Conservation (phyloP, 2,797 vertebrate genomes). For the Aplochiton taeniatus region DNA sequence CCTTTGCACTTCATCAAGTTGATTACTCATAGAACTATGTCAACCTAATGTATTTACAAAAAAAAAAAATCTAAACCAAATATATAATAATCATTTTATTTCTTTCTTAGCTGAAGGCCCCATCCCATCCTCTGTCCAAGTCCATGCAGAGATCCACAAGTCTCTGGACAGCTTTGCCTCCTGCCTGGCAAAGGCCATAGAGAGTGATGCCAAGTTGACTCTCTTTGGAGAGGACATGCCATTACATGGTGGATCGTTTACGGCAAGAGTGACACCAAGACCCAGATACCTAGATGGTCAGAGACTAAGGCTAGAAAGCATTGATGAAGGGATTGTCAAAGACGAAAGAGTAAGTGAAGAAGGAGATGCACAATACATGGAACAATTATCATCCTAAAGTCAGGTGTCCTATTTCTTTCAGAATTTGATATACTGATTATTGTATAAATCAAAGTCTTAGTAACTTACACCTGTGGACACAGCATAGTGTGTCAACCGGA, state of each 20-base stretch:
- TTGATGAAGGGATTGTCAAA: conserved; percentile 90
- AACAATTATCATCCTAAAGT: conserved; percentile 39
- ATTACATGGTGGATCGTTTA: conserved; percentile 70
- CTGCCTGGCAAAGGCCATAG: conserved; percentile 90
- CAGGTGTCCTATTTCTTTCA: conserved; percentile 10
- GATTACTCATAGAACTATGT: too few species aligned
- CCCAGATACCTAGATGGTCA: conserved; percentile 81
- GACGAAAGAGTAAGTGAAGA: conserved; percentile 65
- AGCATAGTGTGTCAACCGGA: conserved; percentile 3
- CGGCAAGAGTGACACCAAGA: conserved; percentile 62
- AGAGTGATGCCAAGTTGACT: conserved; percentile 90
- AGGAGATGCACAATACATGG: conserved; percentile 33
- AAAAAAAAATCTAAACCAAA: too few species aligned
- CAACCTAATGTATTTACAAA: background rate
- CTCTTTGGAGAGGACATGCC: conserved; percentile 84
- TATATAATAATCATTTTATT: background rate
- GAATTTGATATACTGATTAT: conserved; percentile 1
- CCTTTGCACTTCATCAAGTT: too few species aligned
- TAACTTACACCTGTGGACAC: conserved; percentile 6
- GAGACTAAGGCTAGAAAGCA: conserved; percentile 91
- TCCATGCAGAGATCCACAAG: conserved; percentile 87
- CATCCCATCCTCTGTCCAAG: conserved; percentile 69
- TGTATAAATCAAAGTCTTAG: conserved; percentile 5
- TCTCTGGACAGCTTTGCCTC: conserved; percentile 90
- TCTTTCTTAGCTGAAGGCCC: conserved; percentile 56